Base-by-base conservation (phyloP, 92 coral and sea anemone species). In the Scolanthus callimorphus region DNA sequence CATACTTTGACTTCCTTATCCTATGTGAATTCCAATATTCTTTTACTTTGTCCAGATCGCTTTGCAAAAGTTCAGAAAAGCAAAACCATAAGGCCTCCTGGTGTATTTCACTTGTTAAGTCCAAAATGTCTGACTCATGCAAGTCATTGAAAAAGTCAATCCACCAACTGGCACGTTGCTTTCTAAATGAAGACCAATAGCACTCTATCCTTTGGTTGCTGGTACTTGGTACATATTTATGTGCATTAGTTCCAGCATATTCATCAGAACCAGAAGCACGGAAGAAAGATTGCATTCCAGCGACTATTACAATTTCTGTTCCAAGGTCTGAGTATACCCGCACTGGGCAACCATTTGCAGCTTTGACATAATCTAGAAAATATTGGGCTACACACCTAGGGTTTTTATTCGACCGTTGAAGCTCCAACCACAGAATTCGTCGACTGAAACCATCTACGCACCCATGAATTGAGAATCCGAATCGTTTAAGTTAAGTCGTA, bases 1-100 rank as follows among this genome's bases (percentile, higher is more conserved):
- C 81, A 77, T 78, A 65, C 56, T 62, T 70, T 13, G 90, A 77
- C 67, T 81, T 81, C 59, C 83, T 81, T 54, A 81, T 81, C 17
- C 83, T 49, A 31, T 81, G 82, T 41, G 71, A n/a, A 46, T 80
- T 80, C 86, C 89, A 82, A 57, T 48, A 61, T 8, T 84, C 85
- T 46, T 67, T 84, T 1, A 62, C 71, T 38, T 84, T 79, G 10
- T 84, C 82, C 2, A 74, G 70, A 51, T 85, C 86, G 23, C 17
- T 21, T 57, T 73, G 86, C 12, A 85, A 31, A 10, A 70, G 15
- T 39, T 78, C 90, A 1, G 90, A 68, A 60, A 84, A 84, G 41
- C 65, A 71, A 44, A 77, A 83, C 90, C 80, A 70, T 39, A 77
- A 13, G 0, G 84, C 94, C 29, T 80, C 88, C 68, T 22, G 70